phyloP scores from a whole-genome alignment of 2,888 invertebrate species.

The Callosobruchus maculatus region DNA sequence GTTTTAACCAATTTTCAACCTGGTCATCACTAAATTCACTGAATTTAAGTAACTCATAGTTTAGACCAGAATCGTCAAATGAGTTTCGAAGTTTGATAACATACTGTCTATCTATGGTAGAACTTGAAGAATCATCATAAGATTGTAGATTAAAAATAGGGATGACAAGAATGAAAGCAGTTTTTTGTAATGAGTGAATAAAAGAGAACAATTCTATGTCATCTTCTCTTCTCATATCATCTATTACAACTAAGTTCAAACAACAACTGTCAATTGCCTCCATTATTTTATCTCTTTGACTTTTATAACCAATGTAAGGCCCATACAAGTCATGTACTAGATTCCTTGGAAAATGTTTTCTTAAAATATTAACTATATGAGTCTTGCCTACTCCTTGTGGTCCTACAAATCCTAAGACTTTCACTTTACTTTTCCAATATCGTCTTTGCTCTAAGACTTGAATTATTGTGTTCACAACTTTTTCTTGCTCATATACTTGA shows the following conservation, averaged over 20 bases:
- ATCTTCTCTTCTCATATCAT: slow-evolving; percentile 32
- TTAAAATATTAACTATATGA: slow-evolving; percentile 32
- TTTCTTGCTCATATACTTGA: slow-evolving; percentile 27
- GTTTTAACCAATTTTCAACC: slow-evolving; percentile 27
- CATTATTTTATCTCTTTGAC: slow-evolving; percentile 14
- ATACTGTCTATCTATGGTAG: slow-evolving; percentile 24
- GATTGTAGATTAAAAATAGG: slow-evolving; percentile 37
- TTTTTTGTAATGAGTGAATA: slow-evolving; percentile 27
- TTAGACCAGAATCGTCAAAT: slow-evolving; percentile 24
- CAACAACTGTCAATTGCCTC: slow-evolving; percentile 14
- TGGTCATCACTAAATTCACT: slow-evolving; percentile 26
- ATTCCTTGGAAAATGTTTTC: slow-evolving; percentile 26
- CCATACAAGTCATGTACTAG: slow-evolving; percentile 25
- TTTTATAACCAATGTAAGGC: slow-evolving; percentile 13
- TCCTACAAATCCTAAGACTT: slow-evolving; percentile 35
- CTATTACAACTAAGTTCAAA: slow-evolving; percentile 36
- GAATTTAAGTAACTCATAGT: slow-evolving; percentile 30
- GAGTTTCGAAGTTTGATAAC: slow-evolving; percentile 22
- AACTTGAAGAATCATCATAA: slow-evolving; percentile 21
- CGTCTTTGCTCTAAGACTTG: slow-evolving; percentile 23
- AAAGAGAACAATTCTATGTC: slow-evolving; percentile 26
- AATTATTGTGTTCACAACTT: slow-evolving; percentile 22
- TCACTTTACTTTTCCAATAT: slow-evolving; percentile 16
- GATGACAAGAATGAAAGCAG: slow-evolving; percentile 26
- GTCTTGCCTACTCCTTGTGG: slow-evolving; percentile 40